Base-by-base conservation (phyloP, 2,113 vertebrate species). In the Petroica traversi region DNA sequence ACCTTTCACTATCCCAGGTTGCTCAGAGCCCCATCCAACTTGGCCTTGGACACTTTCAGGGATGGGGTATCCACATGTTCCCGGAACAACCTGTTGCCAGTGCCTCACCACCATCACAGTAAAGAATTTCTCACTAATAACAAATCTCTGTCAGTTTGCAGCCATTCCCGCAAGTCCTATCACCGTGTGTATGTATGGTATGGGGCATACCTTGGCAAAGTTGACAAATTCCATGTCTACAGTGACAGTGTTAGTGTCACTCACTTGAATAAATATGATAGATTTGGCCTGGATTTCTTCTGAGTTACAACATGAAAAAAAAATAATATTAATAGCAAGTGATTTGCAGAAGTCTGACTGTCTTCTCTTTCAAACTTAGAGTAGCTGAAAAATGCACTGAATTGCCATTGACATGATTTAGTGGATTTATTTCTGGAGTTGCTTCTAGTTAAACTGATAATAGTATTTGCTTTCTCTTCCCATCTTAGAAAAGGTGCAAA, bases 41-140 rank as follows among this genome's bases (percentile, higher is more conserved):
- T n/a, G 38, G 11, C 38, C 19, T 67, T 45, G 38, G 1, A 40
- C 13, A 5, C 5, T 81, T 6, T 11, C 36, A 29, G 45, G 19
- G 3, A 20, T 38, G 38, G 11, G 13, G 5, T 33, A 81, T 1
- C 23, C 28, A 43, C 36, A 66, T 6, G 26, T 80, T 6, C 33
- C n/a, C 43, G 11, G 23, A 33, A 2, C 18, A 88, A 1, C 8
- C 7, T 58, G 12, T 43, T 43, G 1, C 14, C 22, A 57, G 26
- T 0, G 36, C 11, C 51, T 73, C 28, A 11, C 10, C 15, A 19
- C 12, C 6, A 12, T 28, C 51, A 45, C 2, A 5, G 9, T 11
- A n/a, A 38, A 58, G 43, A 51, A 45, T 14, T 58, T n/a, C 15
- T 66, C 52, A 28, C 26, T 51, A 33, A 24, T 16, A 64, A 5